phyloP scores from a whole-genome alignment of 1,140 invertebrate species.

The Sycobia sp. region DNA sequence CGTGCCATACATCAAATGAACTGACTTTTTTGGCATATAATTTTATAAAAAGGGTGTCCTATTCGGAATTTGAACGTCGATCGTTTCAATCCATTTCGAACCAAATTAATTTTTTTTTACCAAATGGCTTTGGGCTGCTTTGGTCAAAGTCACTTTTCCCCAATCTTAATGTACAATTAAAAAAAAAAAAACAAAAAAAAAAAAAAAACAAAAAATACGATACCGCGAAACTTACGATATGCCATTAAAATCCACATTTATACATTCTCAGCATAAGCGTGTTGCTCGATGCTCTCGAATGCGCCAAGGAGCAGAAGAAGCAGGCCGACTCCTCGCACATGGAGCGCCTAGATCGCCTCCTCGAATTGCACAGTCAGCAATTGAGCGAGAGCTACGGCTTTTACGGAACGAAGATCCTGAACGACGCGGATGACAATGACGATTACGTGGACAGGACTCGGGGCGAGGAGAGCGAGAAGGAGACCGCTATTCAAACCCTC shows the following conservation, averaged over 20 bases:
- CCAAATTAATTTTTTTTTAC: no score
- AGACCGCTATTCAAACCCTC: conserved; percentile 38
- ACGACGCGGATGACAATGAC: conserved; percentile 19
- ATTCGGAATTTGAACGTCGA: no score
- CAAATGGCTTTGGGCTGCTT: no score
- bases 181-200: no score
- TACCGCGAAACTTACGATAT: neutral
- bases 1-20: no score
- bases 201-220: no score
- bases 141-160: neutral
- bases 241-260: conserved; percentile 10
- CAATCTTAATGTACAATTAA: neutral
- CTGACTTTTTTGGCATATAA: no score
- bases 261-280: conserved; percentile 49
- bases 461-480: conserved; percentile 33
- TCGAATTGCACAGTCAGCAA: conserved; percentile 38
- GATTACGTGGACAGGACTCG: conserved; percentile 26
- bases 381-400: conserved; percentile 18
- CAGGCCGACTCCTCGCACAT: conserved; percentile 38
- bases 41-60: no score
- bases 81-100: no score
- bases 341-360: conserved; percentile 44
- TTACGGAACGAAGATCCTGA: conserved; percentile 34
- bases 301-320: conserved; percentile 45
- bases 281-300: conserved; percentile 44